A percentile compares a stretch with the other conserved stretches of the same genome.
These are phyloP conservation scores for Scaptomyza pallida DNA, from an alignment of 1,140 invertebrate species.

Conservation along the genomic window DNA sequence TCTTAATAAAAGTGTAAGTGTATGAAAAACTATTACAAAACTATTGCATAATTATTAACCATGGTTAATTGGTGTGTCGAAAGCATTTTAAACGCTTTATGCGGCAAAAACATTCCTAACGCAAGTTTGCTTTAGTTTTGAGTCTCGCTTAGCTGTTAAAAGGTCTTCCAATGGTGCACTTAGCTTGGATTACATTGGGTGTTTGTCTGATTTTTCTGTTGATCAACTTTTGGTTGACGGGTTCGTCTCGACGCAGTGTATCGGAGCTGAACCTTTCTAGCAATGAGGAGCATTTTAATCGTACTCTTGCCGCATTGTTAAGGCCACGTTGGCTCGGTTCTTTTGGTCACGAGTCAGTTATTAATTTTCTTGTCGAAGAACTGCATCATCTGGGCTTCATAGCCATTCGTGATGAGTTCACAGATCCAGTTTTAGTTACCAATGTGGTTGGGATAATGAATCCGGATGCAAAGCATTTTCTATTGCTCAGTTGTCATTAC, in stretches of 20 bases:
- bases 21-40: conserved; percentile 2
- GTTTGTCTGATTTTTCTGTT: not conserved
- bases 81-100: not conserved
- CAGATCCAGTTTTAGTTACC: not conserved
- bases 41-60: not conserved
- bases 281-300: conserved; percentile 86
- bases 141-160: not conserved
- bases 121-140: not conserved
- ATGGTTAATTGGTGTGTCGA: not conserved
- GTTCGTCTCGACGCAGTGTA: not conserved
- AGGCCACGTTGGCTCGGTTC: conserved; percentile 90
- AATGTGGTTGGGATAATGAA: conserved; percentile 30
- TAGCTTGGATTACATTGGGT: not conserved
- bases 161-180: conserved; percentile 4
- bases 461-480: conserved; percentile 9
- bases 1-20: conserved; percentile 34
- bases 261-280: not conserved
- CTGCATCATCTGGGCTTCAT: conserved; percentile 1
- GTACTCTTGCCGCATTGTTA: conserved; percentile 88
- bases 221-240: not conserved
- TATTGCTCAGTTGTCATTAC: conserved; percentile 35
- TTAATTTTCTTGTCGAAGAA: conserved; percentile 85
- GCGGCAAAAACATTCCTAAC: not conserved
- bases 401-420: conserved; percentile 1
- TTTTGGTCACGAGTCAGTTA: conserved; percentile 87